Evolutionary conservation across 1,140 invertebrate genomes (phyloP).

Genomic region (Drosophila burlai): DNA sequence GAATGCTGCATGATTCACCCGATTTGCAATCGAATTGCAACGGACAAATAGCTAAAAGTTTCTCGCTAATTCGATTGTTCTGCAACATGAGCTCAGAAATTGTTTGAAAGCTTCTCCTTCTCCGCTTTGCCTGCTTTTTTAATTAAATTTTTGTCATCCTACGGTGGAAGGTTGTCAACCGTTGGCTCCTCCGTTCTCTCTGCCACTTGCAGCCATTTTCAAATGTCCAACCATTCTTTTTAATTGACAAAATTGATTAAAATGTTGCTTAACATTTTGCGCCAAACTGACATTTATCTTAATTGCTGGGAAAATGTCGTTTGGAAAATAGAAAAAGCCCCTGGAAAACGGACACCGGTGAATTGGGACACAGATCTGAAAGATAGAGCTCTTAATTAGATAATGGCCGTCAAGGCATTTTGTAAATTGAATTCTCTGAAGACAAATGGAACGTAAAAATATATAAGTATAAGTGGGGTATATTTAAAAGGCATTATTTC

Average conservation of each 20-base stretch:
- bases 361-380: constrained; percentile 40
- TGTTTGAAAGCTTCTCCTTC: constrained; percentile 27
- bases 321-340: constrained; percentile 36
- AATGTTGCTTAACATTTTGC: constrained; percentile 77
- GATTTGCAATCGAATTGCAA: constrained; percentile 5
- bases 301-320: constrained; percentile 61
- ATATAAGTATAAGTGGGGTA: background rate
- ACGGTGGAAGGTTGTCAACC: constrained; percentile 24
- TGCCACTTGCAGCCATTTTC: constrained; percentile 16
- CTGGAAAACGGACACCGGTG: constrained; percentile 12
- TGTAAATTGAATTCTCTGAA: constrained; percentile 43
- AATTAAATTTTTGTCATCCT: constrained; percentile 66
- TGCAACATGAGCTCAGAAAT: constrained; percentile 54
- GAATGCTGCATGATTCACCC: constrained; percentile 54
- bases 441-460: constrained; percentile 32
- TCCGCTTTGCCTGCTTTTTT: constrained; percentile 58
- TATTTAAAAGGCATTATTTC: background rate
- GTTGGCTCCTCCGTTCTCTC: background rate
- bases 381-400: constrained; percentile 71
- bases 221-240: constrained; percentile 61
- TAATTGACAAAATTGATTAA: constrained; percentile 82
- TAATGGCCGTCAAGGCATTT: constrained; percentile 54
- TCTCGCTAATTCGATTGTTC: constrained; percentile 54
- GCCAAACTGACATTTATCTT: constrained; percentile 78
- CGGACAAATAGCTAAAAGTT: constrained; percentile 23